Percentiles rank a stretch among this genome's conserved stretches.
Evolutionary conservation across 1,140 invertebrate genomes (phyloP).

Genomic region (Melanaphis sacchari): DNA sequence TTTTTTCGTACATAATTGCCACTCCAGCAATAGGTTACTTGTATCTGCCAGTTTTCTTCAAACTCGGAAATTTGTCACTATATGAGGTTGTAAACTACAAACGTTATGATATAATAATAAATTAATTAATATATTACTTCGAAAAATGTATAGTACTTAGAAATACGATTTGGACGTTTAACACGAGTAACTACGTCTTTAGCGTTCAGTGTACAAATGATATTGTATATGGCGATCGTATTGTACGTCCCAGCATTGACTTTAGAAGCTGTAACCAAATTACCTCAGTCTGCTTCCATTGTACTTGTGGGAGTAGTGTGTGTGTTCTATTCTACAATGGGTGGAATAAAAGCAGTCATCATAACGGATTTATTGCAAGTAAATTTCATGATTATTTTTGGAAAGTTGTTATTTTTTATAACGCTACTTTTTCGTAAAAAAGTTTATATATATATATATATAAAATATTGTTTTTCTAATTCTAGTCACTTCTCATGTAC

Average conservation of each 20-base stretch:
- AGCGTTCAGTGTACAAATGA: constrained; percentile 82
- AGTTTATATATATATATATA: background rate
- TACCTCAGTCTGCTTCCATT: constrained; percentile 78
- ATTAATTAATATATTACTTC: constrained; percentile 47
- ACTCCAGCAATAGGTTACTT: constrained; percentile 81
- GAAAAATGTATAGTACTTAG: too few species aligned
- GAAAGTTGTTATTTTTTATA: background rate
- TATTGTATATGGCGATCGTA: constrained; percentile 92
- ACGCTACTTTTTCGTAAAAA: background rate
- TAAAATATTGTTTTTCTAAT: background rate
- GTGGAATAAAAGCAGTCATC: constrained; percentile 91
- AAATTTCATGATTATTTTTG: background rate
- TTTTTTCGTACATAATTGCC: constrained; percentile 79
- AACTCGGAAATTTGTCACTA: constrained; percentile 80
- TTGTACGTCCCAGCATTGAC: constrained; percentile 91
- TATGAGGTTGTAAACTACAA: constrained; percentile 71
- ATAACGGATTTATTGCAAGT: constrained; percentile 84
- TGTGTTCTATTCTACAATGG: constrained; percentile 85
- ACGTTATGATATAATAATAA: background rate
- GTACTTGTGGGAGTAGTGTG: constrained; percentile 82
- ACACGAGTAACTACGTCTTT: constrained; percentile 72
- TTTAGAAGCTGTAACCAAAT: constrained; percentile 85
- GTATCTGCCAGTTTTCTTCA: constrained; percentile 89
- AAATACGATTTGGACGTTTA: constrained; percentile 77
- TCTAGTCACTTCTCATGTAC: constrained; percentile 79